Conservation (phyloP, 2,888 invertebrate species). For the Homarus gammarus region DNA sequence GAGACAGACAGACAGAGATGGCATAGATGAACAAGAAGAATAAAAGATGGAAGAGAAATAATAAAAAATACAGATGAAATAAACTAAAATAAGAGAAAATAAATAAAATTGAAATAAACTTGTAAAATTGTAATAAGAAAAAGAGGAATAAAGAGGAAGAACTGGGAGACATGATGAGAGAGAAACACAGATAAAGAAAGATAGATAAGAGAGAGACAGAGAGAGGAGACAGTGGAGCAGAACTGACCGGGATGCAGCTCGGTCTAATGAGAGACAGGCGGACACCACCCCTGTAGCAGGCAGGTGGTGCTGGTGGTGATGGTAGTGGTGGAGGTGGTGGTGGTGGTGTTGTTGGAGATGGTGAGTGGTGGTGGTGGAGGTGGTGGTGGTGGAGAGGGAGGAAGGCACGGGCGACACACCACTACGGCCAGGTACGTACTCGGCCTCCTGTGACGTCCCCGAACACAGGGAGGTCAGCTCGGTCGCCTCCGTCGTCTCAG, state of each 20-base stretch:
- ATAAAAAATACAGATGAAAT: too few species aligned
- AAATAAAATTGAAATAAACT: too few species aligned
- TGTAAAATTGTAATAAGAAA: too few species aligned
- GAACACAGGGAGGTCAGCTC: conserved; percentile 73
- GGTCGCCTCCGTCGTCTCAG: conserved; percentile 72
- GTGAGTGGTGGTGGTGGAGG: conserved; percentile 54
- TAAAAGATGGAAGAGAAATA: background rate
- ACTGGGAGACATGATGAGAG: background rate
- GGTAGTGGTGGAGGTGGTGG: conserved; percentile 39
- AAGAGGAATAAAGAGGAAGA: background rate
- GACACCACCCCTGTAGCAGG: conserved; percentile 36
- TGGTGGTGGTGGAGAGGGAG: conserved; percentile 54
- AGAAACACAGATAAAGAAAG: background rate
- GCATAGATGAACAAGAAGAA: too few species aligned
- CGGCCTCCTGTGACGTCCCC: conserved; percentile 59
- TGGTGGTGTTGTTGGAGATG: conserved; percentile 28
- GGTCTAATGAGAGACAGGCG: conserved; percentile 53
- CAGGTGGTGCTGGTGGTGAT: conserved; percentile 42
- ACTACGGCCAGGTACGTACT: conserved; percentile 52
- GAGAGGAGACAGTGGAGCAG: background rate
- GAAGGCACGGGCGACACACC: conserved; percentile 38
- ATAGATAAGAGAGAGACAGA: background rate
- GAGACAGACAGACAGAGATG: background rate
- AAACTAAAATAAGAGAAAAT: too few species aligned
- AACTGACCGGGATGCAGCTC: conserved; percentile 63